Conservation (phyloP, 2,113 vertebrate species). For the Turnix velox region DNA sequence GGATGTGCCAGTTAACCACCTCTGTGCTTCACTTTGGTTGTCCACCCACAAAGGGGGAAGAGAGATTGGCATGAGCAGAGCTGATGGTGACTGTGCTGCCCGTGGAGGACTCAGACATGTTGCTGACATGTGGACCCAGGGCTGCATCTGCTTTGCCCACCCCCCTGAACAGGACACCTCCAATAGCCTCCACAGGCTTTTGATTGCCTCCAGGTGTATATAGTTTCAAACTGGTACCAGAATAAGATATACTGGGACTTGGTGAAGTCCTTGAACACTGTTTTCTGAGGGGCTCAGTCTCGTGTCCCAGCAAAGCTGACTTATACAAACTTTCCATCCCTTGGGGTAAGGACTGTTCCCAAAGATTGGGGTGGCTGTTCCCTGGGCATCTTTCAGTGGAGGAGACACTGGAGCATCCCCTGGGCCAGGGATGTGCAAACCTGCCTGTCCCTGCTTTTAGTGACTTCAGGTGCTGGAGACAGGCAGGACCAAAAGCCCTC, state of each 20-base stretch:
- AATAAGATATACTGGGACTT: not conserved
- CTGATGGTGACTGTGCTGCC: not conserved
- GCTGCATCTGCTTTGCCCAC: not conserved
- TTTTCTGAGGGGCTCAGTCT: not conserved
- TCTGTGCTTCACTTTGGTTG: not conserved
- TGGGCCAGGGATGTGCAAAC: not conserved
- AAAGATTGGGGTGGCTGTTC: not conserved
- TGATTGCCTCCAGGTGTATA: accelerated
- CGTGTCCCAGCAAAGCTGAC: not conserved
- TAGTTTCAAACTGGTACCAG: not conserved
- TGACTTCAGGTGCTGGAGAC: not conserved
- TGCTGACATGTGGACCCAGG: accelerated
- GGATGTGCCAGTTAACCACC: accelerated
- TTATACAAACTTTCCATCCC: not conserved
- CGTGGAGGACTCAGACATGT: accelerated
- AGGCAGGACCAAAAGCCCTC: not conserved
- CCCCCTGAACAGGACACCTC: not conserved
- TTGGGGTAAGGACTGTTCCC: not conserved
- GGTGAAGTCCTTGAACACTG: not conserved
- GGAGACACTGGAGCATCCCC: not conserved
- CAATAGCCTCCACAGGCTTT: not conserved
- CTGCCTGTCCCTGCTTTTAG: not conserved
- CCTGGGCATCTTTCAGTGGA: not conserved
- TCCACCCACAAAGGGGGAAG: not conserved
- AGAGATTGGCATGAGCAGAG: accelerated